These are phyloP conservation scores for Fissipunctia ypsillon DNA, from an alignment of 2,888 invertebrate genomes.

Conservation along the genomic window DNA sequence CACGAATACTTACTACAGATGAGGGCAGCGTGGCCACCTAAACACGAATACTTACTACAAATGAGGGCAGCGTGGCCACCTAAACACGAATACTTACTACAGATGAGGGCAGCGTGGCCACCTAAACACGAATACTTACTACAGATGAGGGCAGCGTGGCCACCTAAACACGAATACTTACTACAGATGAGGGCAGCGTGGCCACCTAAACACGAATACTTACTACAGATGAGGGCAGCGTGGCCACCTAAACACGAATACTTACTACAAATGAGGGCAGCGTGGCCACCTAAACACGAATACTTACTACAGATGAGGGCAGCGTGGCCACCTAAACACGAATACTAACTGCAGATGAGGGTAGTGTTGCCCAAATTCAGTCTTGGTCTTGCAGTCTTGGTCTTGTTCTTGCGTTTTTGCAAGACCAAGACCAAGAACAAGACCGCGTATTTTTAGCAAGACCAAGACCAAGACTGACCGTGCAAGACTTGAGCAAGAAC, in stretches of 20 bases:
- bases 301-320: conserved; percentile 5
- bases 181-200: conserved; percentile 2
- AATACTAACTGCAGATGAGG: conserved; percentile 15
- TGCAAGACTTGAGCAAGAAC: too few species aligned
- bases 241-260: conserved; percentile 33
- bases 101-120: conserved; percentile 7
- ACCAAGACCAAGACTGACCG: too few species aligned
- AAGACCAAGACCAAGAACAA: too few species aligned
- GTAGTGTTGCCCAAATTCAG: conserved; percentile 7
- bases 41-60: conserved; percentile 28
- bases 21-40: conserved; percentile 19
- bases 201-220: conserved; percentile 34
- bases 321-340: conserved; percentile 27
- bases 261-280: not conserved
- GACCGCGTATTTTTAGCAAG: too few species aligned
- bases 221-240: conserved; percentile 1
- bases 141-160: conserved; percentile 1
- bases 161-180: conserved; percentile 36
- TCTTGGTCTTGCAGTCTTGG: too few species aligned
- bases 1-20: conserved; percentile 26
- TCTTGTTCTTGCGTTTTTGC: too few species aligned
- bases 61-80: conserved; percentile 16
- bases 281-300: conserved; percentile 31
- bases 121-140: conserved; percentile 35
- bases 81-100: conserved; percentile 30